Base-by-base conservation (phyloP, 2,797 vertebrate genomes). In the Macroramphosus scolopax region DNA sequence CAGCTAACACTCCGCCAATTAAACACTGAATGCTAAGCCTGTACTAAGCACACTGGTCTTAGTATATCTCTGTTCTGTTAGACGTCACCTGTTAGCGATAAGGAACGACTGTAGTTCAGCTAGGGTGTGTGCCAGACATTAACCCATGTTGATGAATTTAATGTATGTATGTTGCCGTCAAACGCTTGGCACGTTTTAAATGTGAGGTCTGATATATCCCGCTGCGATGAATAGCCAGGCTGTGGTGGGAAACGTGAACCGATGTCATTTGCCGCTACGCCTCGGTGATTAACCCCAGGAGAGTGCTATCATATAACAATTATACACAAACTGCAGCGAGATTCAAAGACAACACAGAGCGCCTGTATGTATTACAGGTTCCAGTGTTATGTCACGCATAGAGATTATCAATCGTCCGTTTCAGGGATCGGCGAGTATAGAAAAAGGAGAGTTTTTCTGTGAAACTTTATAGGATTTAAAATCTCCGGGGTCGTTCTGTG, bases 1-100 rank as follows among this genome's bases (percentile, higher is more conserved):
- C 76, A 69, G 60, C 74, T 63, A 80, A 81, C 57, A 51, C 46
- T 4, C 44, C 60, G 42, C 62, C 73, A 77, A 77, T 81, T 75
- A 77, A 74, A 56, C 62, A 39, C 65, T 81, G 76, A 81, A 80
- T 74, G 57, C 61, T 77, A 46, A 67, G 53, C 39, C 47, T 65
- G 68, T 55, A 3, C 46, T 33, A 31, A 42, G 38, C 49, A 38
- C 33, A 30, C 32, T 28, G 51, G 35, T 26, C 30, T 45, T 17
- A 44, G 28, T 46, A 41, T 59, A 48, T 32, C 52, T 38, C 53
- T 33, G 16, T 22, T 49, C 15, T 47, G 30, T 47, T 67, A 30
- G 52, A 66, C 22, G 41, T 63, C 51, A 64, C 60, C n/a, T n/a
- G n/a, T n/a, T n/a, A n/a, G n/a, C 33, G 42, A 75, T 73, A 70